phyloP scores from a whole-genome alignment of 2,113 vertebrate genomes.

The Tetrao urogallus region DNA sequence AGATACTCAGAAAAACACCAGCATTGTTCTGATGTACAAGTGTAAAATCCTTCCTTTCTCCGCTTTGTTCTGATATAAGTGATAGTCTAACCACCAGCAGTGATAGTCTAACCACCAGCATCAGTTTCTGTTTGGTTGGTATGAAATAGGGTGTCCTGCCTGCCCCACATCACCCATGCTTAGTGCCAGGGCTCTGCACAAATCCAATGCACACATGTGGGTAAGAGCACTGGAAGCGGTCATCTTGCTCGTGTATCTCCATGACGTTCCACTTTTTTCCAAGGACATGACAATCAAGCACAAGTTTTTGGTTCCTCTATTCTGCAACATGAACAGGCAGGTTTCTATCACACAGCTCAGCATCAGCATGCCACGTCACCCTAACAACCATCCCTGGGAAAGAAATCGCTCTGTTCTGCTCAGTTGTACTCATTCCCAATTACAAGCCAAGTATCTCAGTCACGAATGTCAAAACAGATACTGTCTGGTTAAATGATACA shows the following conservation, averaged over 20 bases:
- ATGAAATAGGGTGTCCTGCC: background rate
- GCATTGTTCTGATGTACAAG: background rate
- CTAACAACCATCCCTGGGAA: constrained; percentile 24
- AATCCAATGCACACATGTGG: rapidly evolving
- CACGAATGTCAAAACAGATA: constrained; percentile 65
- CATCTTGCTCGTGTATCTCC: background rate
- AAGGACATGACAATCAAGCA: rapidly evolving
- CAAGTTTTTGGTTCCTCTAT: rapidly evolving
- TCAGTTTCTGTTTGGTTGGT: background rate
- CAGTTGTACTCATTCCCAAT: constrained; percentile 36
- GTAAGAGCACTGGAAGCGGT: background rate
- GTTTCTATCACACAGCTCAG: background rate
- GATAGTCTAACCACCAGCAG: background rate
- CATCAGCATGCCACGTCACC: background rate
- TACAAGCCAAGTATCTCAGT: constrained; percentile 49
- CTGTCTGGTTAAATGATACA: constrained; percentile 54
- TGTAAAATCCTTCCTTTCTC: background rate
- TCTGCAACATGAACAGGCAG: background rate
- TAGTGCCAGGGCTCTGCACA: background rate
- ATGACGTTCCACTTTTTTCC: background rate
- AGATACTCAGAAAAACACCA: constrained; percentile 3
- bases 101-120: background rate
- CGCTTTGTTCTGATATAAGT: background rate
- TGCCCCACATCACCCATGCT: rapidly evolving
- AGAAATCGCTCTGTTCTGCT: constrained; percentile 52